Percentiles rank a stretch among this genome's conserved stretches.
Evolutionary conservation across 2,797 vertebrate species (phyloP).

Genomic region (Orientallactaga sibirica): DNA sequence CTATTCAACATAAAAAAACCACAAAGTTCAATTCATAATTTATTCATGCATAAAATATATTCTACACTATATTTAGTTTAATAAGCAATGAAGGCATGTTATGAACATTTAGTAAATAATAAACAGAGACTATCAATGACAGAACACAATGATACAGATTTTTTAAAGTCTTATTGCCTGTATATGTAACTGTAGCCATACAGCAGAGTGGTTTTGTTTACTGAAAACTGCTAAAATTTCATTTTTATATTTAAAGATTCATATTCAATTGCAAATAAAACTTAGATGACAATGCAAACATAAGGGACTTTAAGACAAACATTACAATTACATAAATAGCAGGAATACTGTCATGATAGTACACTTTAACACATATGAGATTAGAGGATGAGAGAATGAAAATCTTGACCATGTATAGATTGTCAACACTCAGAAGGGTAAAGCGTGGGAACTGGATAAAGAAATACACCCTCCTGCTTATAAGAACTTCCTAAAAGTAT

Average conservation of each 20-base stretch:
- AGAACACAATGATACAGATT: not conserved
- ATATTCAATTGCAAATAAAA: conserved; percentile 41
- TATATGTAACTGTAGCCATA: not conserved
- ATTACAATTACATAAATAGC: not conserved
- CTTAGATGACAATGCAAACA: not conserved
- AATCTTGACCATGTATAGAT: not conserved
- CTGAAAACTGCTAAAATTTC: conserved; percentile 46
- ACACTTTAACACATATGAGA: not conserved
- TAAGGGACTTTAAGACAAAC: not conserved
- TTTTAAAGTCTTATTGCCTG: conserved; percentile 12
- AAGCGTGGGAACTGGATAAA: not conserved
- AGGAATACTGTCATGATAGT: not conserved
- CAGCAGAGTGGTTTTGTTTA: not conserved
- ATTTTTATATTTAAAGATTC: conserved; percentile 5
- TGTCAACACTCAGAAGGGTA: not conserved
- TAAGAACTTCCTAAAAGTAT: not conserved
- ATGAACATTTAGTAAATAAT: conserved; percentile 40
- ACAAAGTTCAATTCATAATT: conserved; percentile 11
- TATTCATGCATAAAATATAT: conserved; percentile 35
- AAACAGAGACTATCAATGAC: conserved; percentile 24
- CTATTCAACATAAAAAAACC: conserved; percentile 27
- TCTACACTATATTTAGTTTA: conserved; percentile 25
- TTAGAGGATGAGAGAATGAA: not conserved
- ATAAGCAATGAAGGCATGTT: not conserved
- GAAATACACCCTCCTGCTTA: not conserved